Base-by-base conservation (phyloP, 2,888 invertebrate species). In the Mystacides longicornis region DNA sequence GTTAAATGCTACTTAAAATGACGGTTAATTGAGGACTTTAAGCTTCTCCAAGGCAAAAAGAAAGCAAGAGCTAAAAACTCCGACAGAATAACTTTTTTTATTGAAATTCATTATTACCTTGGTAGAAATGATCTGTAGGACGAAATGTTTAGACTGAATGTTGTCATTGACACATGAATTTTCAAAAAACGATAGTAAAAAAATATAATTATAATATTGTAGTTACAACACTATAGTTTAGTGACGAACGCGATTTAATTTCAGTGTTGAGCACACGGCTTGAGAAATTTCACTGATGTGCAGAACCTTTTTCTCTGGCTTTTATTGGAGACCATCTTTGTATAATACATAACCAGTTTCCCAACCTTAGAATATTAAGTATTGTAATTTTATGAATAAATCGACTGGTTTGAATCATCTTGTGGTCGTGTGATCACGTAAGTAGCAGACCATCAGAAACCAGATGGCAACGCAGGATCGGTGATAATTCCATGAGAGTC, bases 81-180 rank as follows among this genome's bases (percentile, higher is more conserved):
- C 42, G 3, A 37, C 5, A 4, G 16, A 18, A 37, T 5, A 18
- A 5, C 3, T n/a, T n/a, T n/a, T n/a, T n/a, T 27, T 7, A 27
- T 27, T 27, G 27, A 7, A 7, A 27, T 27, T 7, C 5, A 27
- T 27, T 27, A 11, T 59, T 58, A 77, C 77, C 77, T 77, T 66
- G 77, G 77, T 63, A 77, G 69, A 71, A 77, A 77, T 73, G 75
- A 77, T 72, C 77, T 74, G 65, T 72, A 76, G 65, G 76, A 75
- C 68, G 75, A 74, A 65, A 68, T 77, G 70, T 72, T 77, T 74
- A 71, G 77, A 73, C 72, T 71, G 67, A 72, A 71, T 75, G 68
- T 75, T 75, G 74, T 77, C 77, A 77, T 77, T 77, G 77, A 77
- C 77, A 77, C 77, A 70, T 72, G 74, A 55, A 58, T 58, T 58